Percentiles rank a stretch among this genome's conserved stretches.
phyloP scores from a whole-genome alignment of 2,888 invertebrate species.

The Oxystoma pomonae region DNA sequence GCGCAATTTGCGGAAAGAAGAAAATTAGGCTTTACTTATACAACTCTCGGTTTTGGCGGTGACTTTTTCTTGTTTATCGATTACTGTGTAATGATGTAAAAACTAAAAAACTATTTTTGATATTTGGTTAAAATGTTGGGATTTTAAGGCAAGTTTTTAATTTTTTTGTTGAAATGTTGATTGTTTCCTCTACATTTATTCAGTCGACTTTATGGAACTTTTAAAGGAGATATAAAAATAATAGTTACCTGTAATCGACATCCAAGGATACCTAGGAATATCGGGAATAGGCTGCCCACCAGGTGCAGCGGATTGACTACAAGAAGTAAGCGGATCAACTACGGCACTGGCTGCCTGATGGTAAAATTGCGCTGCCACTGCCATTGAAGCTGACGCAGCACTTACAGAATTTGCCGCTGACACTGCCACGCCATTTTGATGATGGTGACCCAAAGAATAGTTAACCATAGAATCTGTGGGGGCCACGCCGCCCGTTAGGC shows the following conservation, averaged over 20 bases:
- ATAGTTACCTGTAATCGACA: slow-evolving; percentile 90
- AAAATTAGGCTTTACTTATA: too few species aligned
- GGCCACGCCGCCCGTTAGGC: slow-evolving; percentile 57
- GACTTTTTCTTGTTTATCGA: too few species aligned
- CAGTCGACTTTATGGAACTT: too few species aligned
- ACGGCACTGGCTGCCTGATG: slow-evolving; percentile 78
- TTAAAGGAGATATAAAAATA: too few species aligned
- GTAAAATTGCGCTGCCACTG: slow-evolving; percentile 77
- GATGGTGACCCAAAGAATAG: slow-evolving; percentile 74
- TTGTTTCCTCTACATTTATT: too few species aligned
- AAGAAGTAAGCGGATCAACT: slow-evolving; percentile 78
- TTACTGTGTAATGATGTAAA: too few species aligned
- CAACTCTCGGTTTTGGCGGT: too few species aligned
- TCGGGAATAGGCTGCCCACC: slow-evolving; percentile 86
- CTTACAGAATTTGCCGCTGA: slow-evolving; percentile 66
- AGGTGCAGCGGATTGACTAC: slow-evolving; percentile 62
- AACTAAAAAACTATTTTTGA: too few species aligned
- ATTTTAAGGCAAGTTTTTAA: too few species aligned
- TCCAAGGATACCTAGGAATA: slow-evolving; percentile 93
- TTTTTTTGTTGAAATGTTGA: too few species aligned
- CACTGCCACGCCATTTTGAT: slow-evolving; percentile 60
- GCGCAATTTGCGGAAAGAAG: too few species aligned
- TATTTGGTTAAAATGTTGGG: too few species aligned
- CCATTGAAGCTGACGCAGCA: slow-evolving; percentile 65
- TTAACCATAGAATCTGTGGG: slow-evolving; percentile 75